Base-by-base conservation (phyloP, 2,797 vertebrate species). In the Bovichtus variegatus region DNA sequence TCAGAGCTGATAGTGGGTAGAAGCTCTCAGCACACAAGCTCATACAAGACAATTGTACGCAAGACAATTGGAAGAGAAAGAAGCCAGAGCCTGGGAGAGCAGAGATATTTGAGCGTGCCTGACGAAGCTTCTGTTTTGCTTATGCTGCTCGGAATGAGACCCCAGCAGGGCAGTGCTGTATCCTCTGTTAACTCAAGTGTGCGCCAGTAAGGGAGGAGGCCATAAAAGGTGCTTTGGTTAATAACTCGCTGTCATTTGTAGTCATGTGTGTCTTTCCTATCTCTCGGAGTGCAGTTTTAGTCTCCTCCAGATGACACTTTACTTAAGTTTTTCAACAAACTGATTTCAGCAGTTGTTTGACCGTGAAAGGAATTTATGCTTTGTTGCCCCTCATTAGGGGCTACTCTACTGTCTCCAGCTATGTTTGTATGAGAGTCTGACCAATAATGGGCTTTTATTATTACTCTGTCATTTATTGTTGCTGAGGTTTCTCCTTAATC, bases 111-210 rank as follows among this genome's bases (percentile, higher is more conserved):
- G 71, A 84, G 73, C 18, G 21, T 72, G 81, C 64, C 58, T 50
- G 67, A 36, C 66, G 63, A 79, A 83, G 72, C 78, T 74, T 81
- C 21, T 55, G 54, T 81, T 79, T 69, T 61, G 75, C 62, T 85
- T 73, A 74, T 69, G 60, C 23, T 70, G 78, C 78, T 74, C 74
- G 72, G 79, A 90, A 89, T 84, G 81, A 91, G 82, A 86, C 74
- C 84, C 76, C 82, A 82, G 79, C 76, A 87, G 81, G 76, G 81
- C 75, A 71, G 47, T 59, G 34, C 76, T 82, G 81, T 82, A 79
- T 87, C 78, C 78, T 86, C 80, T 81, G 87, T 84, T 91, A 87
- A 90, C 79, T 90, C 71, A 58, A 83, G 79, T 83, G 84, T 86
- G 79, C 21, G 74, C 70, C 71, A 75, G 77, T 78, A 21, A 86